A percentile compares a stretch with the other conserved stretches of the same genome.
Evolutionary conservation across 2,797 vertebrate genomes (phyloP).

Genomic region (Pseudochirops corinnae): DNA sequence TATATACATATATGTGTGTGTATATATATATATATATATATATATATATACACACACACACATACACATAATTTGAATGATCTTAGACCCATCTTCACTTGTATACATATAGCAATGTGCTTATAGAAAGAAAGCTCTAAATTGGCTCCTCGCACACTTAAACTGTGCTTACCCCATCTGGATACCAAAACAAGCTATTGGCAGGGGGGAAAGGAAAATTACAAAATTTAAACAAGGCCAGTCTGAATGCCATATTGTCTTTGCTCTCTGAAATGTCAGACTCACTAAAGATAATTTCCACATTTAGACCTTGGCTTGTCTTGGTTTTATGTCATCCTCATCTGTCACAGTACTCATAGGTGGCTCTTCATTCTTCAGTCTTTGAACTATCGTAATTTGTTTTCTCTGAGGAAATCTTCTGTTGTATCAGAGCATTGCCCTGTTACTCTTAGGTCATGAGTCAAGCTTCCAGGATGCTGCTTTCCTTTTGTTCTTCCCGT

Average conservation of each 20-base stretch:
- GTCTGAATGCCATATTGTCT: accelerated
- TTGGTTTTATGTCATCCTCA: accelerated
- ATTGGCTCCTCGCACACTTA: accelerated
- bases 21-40: too few species aligned
- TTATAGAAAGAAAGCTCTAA: not conserved
- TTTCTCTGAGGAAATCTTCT: not conserved
- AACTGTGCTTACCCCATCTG: not conserved
- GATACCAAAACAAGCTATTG: not conserved
- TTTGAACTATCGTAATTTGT: not conserved
- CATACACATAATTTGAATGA: not conserved
- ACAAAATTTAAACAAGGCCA: too few species aligned
- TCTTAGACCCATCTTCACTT: accelerated
- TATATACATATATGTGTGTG: too few species aligned
- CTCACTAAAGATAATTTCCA: not conserved
- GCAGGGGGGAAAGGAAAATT: conserved; percentile 24
- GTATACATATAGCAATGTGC: not conserved
- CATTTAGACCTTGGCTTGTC: not conserved
- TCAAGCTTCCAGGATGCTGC: accelerated
- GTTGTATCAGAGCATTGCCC: not conserved
- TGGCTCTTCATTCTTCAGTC: not conserved
- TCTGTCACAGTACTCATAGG: accelerated
- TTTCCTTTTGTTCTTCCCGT: not conserved
- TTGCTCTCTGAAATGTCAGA: not conserved
- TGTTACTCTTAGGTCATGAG: not conserved
- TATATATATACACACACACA: too few species aligned